A percentile compares a stretch with the other conserved stretches of the same genome.
These are phyloP conservation scores for Tetramorium alpestre DNA, from an alignment of 1,140 invertebrate genomes.

Conservation along the genomic window DNA sequence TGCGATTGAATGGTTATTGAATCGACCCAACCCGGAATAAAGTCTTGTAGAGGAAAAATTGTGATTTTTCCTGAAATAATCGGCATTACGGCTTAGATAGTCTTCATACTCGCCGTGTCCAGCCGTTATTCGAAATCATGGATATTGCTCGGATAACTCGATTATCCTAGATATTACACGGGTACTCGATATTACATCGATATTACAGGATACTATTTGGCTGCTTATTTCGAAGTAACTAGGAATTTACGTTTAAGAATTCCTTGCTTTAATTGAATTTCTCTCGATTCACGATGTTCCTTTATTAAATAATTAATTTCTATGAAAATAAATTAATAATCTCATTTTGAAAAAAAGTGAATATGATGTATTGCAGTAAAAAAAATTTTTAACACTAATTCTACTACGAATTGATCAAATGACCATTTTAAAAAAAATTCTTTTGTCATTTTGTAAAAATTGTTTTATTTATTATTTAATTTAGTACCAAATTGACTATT, in stretches of 20 bases:
- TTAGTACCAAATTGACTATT: too few relatives aligned
- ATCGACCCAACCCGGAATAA: neutral
- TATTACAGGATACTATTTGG: neutral
- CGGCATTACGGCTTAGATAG: neutral
- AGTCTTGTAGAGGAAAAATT: neutral
- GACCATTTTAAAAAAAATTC: too few relatives aligned
- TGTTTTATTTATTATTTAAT: too few relatives aligned
- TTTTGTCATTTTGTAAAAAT: too few relatives aligned
- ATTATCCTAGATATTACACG: neutral
- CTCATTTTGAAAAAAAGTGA: neutral
- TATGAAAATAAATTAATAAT: neutral
- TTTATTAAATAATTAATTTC: neutral
- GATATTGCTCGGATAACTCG: neutral
- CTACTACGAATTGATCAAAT: too few relatives aligned
- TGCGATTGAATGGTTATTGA: neutral
- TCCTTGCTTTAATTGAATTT: neutral
- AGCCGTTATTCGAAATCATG: neutral
- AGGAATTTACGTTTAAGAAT: neutral
- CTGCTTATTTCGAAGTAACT: neutral
- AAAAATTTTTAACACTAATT: neutral
- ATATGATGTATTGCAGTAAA: neutral
- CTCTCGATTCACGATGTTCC: neutral
- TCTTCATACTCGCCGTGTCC: neutral
- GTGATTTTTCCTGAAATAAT: neutral
- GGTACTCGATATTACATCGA: constrained; percentile 1